Percentiles rank a stretch among this genome's conserved stretches.
phyloP scores from a whole-genome alignment of 2,797 vertebrate genomes.

The Lateolabrax maculatus region DNA sequence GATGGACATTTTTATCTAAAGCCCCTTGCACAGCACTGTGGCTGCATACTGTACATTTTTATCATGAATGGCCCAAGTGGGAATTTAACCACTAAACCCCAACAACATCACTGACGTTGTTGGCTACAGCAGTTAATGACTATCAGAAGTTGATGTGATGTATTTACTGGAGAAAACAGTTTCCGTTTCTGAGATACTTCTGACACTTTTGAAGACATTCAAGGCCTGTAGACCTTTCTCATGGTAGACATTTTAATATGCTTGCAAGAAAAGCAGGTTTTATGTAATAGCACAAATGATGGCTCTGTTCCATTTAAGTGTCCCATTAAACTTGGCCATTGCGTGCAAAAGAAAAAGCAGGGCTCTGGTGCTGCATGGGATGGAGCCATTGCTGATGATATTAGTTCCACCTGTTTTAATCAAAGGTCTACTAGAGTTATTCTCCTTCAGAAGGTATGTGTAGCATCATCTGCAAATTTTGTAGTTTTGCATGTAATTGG shows the following conservation, averaged over 20 bases:
- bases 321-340: background rate
- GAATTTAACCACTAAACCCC: background rate
- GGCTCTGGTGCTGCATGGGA: background rate
- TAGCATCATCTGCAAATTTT: background rate
- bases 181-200: background rate
- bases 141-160: background rate
- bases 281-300: background rate
- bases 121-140: background rate
- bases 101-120: background rate
- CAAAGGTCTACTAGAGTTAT: background rate
- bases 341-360: background rate
- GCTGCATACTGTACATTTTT: background rate
- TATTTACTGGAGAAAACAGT: background rate
- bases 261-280: constrained; percentile 12
- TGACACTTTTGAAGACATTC: background rate
- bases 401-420: background rate
- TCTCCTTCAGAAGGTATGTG: background rate
- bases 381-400: background rate
- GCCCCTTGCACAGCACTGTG: constrained; percentile 18
- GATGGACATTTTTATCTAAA: constrained; percentile 33
- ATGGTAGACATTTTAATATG: background rate
- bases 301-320: background rate
- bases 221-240: background rate
- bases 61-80: background rate
- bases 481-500: background rate